These are phyloP conservation scores for Heliconius hermathena DNA, from an alignment of 1,140 invertebrate species.

Conservation along the genomic window DNA sequence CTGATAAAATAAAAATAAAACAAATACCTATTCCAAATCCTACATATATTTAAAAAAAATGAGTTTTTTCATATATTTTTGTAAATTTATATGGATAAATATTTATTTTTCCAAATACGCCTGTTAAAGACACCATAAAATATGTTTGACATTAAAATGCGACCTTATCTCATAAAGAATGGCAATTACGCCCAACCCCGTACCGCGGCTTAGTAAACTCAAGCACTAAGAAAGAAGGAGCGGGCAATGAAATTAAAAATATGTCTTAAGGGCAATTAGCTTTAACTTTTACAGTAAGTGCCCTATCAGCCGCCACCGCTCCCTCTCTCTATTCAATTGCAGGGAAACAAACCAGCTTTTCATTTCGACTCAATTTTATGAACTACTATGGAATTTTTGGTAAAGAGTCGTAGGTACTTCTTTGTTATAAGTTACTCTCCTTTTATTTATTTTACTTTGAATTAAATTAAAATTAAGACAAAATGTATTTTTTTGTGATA, in stretches of 20 bases:
- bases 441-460: neutral
- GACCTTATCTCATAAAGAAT: conserved; percentile 79
- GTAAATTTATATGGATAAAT: neutral
- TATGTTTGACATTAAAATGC: conserved; percentile 76
- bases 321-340: conserved; percentile 79
- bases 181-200: conserved; percentile 72
- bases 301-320: conserved; percentile 71
- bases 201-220: conserved; percentile 72
- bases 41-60: neutral
- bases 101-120: conserved; percentile 12
- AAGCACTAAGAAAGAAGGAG: conserved; percentile 78
- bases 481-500: neutral
- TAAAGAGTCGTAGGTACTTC: conserved; percentile 37
- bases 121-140: conserved; percentile 52
- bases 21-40: neutral
- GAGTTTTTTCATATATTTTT: too few relatives aligned
- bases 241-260: conserved; percentile 83
- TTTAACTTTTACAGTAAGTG: conserved; percentile 81
- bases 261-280: conserved; percentile 84
- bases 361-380: conserved; percentile 77
- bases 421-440: neutral
- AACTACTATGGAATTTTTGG: conserved; percentile 58
- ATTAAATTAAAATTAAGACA: neutral
- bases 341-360: conserved; percentile 72
- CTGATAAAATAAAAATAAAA: too few relatives aligned